Evolutionary conservation across 1,140 invertebrate species (phyloP), one percentile per base, ranked within the genome.

Genomic region (Nylanderia fulva): DNA sequence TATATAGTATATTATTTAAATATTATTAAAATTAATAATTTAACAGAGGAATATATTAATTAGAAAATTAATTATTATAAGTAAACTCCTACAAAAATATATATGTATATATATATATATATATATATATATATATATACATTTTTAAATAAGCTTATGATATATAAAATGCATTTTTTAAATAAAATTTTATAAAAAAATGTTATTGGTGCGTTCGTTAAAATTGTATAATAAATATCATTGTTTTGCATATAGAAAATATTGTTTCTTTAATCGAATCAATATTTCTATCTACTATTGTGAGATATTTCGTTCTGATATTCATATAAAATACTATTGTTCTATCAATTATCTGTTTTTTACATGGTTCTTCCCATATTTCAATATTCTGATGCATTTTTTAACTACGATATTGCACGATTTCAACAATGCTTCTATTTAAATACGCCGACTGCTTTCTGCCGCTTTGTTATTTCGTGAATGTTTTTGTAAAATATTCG

Each of bases 271-370:
- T 48, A 18, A 15, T 48, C 13, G n/a, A n/a, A n/a, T n/a, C n/a
- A n/a, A n/a, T 33, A 33, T 33, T 75, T 75, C 33, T n/a, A 58
- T 39, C 71, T 39, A 33, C 39, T 75, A 75, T 48, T 75, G 7
- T 5, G 27, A 75, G 21, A 75, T 24, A 27, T 27, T 9, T 75
- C 33, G 33, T 75, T 75, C 13, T 36, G 2, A 36, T 29, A 2
- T 42, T 75, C 21, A 52, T 61, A 27, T 61, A 27, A 42, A 42
- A 61, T 61, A 42, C 18, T 75, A 27, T 58, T 61, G 39, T 45
- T 76, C 39, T 21, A 39, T 63, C 42, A 76, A 45, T 76, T 61
- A 76, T 76, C 24, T 29, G 18, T 68, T 68, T 76, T 36, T 66
- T 3, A 24, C 15, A 61, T 66, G 13, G 15, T 3, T 0, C 21